A percentile compares a stretch with the other conserved stretches of the same genome.
Conservation (phyloP, 1,140 invertebrate genomes). For the Formica selysi region DNA sequence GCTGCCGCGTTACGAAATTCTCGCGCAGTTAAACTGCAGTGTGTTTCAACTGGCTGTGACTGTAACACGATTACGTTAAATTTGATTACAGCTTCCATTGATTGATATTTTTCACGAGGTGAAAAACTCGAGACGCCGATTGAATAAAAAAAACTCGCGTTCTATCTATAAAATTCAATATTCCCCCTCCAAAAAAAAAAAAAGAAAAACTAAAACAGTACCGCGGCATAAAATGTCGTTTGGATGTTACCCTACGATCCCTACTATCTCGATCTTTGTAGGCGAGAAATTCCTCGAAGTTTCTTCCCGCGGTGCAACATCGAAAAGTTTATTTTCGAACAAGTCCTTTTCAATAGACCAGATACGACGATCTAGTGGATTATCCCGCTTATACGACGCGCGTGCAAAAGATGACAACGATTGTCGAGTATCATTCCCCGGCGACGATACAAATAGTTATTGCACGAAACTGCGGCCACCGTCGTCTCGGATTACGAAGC, state of each 20-base stretch:
- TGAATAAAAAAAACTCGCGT: conserved; percentile 10
- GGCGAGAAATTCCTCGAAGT: conserved; percentile 12
- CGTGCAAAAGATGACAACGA: conserved; percentile 23
- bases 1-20: conserved; percentile 29
- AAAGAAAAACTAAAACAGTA: neutral
- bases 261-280: neutral
- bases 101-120: conserved; percentile 29
- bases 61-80: conserved; percentile 42
- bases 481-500: conserved; percentile 71
- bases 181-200: neutral
- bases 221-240: conserved; percentile 37
- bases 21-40: conserved; percentile 2
- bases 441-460: conserved; percentile 67
- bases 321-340: conserved; percentile 39
- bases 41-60: neutral
- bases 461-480: conserved; percentile 61
- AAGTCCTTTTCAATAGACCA: conserved; percentile 51
- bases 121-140: conserved; percentile 38
- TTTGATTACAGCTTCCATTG: conserved; percentile 41
- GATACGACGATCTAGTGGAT: conserved; percentile 23
- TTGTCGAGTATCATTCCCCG: conserved; percentile 56
- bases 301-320: neutral
- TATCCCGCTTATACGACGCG: conserved; percentile 25
- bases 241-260: neutral
- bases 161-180: neutral